A percentile compares a stretch with the other conserved stretches of the same genome.
These are phyloP conservation scores for Mus minutoides DNA, from an alignment of 2,797 vertebrate species.

Conservation along the genomic window DNA sequence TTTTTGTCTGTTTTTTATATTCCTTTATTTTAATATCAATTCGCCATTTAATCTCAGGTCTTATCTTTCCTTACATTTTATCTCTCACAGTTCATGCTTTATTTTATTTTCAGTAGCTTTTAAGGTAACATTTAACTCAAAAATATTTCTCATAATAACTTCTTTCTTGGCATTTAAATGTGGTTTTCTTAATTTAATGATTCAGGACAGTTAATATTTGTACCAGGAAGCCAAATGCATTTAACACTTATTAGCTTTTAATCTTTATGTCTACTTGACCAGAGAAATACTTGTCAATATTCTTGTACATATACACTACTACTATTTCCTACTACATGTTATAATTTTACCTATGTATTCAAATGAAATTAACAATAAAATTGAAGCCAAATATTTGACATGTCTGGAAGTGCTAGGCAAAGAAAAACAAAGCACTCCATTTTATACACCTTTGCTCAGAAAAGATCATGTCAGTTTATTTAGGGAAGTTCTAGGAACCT, in stretches of 20 bases:
- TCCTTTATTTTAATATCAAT: not conserved
- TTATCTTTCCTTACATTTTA: not conserved
- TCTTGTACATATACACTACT: not conserved
- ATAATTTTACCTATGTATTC: not conserved
- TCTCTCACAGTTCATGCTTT: not conserved
- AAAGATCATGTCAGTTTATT: not conserved
- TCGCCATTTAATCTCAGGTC: not conserved
- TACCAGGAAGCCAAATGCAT: not conserved
- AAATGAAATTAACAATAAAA: not conserved
- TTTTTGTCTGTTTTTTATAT: not conserved
- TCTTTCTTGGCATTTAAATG: not conserved
- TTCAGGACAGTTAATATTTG: not conserved
- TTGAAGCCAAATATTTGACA: not conserved
- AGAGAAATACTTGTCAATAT: not conserved
- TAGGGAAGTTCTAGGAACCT: not conserved
- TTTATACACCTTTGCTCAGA: not conserved
- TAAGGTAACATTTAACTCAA: not conserved
- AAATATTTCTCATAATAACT: not conserved
- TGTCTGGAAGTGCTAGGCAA: not conserved
- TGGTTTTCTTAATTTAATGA: not conserved
- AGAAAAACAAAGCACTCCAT: not conserved
- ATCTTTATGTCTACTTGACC: not conserved
- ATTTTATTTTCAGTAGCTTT: not conserved
- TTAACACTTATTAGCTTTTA: not conserved
- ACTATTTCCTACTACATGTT: not conserved